phyloP scores from a whole-genome alignment of 2,888 invertebrate genomes.

The Netelia melanura region DNA sequence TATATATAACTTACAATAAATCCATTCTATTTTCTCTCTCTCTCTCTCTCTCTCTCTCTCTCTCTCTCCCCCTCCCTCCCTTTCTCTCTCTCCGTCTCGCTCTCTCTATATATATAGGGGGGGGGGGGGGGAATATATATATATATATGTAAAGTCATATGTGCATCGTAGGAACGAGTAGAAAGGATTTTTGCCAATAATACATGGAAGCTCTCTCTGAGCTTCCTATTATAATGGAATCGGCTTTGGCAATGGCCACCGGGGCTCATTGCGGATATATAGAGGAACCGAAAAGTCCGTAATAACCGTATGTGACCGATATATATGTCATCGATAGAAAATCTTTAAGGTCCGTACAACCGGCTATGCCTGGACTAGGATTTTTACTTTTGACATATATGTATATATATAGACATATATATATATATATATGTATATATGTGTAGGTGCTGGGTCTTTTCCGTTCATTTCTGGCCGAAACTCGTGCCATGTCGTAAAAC shows the following conservation, averaged over 20 bases:
- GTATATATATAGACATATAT: not conserved
- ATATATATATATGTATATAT: not conserved
- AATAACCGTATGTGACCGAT: constrained; percentile 45
- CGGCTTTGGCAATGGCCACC: constrained; percentile 41
- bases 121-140: too few relatives aligned
- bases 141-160: not conserved
- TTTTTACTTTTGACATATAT: constrained; percentile 8
- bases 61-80: too few relatives aligned
- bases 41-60: too few relatives aligned
- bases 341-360: constrained; percentile 33
- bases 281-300: constrained; percentile 47
- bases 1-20: not conserved
- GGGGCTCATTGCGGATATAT: constrained; percentile 48
- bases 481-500: constrained; percentile 60
- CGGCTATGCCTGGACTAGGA: constrained; percentile 3
- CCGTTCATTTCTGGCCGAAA: constrained; percentile 33
- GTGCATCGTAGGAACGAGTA: not conserved
- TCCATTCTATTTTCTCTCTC: too few relatives aligned
- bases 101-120: too few relatives aligned
- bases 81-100: too few relatives aligned
- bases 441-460: constrained; percentile 12
- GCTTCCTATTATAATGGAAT: constrained; percentile 51
- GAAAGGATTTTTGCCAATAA: constrained; percentile 43
- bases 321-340: constrained; percentile 10
- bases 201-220: constrained; percentile 43